A percentile compares a stretch with the other conserved stretches of the same genome.
Evolutionary conservation across 2,113 vertebrate species (phyloP).

Genomic region (Lepisosteus oculatus): DNA sequence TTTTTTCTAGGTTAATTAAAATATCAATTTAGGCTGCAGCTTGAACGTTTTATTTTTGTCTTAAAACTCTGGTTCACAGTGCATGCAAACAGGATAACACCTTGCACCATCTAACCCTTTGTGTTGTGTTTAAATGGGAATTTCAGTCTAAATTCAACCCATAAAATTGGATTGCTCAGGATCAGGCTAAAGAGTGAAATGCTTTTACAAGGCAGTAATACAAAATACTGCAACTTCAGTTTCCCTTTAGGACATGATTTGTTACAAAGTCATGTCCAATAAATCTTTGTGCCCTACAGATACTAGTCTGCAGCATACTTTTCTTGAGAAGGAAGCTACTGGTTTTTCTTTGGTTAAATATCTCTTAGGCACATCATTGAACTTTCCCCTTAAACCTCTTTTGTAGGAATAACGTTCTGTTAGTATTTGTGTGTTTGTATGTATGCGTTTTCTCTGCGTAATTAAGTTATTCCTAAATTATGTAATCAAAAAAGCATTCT

Average conservation of each 20-base stretch:
- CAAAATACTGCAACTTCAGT: not conserved
- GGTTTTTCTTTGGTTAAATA: not conserved
- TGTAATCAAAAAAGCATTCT: too few species aligned
- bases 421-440: too few species aligned
- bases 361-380: not conserved
- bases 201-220: constrained; percentile 2
- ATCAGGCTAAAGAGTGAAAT: constrained; percentile 1
- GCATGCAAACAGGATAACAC: constrained; percentile 36
- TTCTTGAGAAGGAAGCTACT: not conserved
- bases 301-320: not conserved
- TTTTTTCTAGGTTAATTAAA: constrained; percentile 53
- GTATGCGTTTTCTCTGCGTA: too few species aligned
- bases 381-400: not conserved
- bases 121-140: constrained; percentile 18
- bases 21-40: constrained; percentile 44
- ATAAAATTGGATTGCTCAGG: constrained; percentile 12
- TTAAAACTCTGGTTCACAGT: constrained; percentile 46
- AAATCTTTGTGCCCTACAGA: not conserved
- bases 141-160: constrained; percentile 14
- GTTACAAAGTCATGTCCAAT: constrained; percentile 1
- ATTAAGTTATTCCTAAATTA: too few species aligned
- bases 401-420: not conserved
- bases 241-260: constrained; percentile 1
- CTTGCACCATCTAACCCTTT: constrained; percentile 8
- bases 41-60: constrained; percentile 50